These are phyloP conservation scores for Agriotes lineatus DNA, from an alignment of 2,888 invertebrate species.

Conservation along the genomic window DNA sequence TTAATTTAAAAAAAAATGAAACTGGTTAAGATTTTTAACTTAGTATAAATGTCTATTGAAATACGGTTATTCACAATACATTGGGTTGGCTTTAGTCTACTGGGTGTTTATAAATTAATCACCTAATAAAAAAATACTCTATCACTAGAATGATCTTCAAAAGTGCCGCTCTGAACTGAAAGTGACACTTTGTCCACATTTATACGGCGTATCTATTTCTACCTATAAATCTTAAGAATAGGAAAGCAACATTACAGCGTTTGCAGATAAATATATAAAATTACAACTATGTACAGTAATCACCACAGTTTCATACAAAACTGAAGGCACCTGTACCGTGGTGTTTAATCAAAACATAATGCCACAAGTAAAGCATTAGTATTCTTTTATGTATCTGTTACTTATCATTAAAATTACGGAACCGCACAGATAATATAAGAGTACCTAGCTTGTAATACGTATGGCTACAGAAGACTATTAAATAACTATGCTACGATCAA, in stretches of 20 bases:
- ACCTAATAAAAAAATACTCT: neutral
- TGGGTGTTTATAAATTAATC: neutral
- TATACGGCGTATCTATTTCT: neutral
- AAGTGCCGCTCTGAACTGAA: too few relatives aligned
- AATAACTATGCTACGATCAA: too few relatives aligned
- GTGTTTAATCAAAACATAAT: conserved; percentile 39
- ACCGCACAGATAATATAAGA: too few relatives aligned
- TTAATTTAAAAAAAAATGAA: too few relatives aligned
- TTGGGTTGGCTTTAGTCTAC: neutral
- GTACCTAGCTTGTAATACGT: too few relatives aligned
- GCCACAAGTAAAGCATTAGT: neutral
- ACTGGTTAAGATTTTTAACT: too few relatives aligned
- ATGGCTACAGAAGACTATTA: too few relatives aligned
- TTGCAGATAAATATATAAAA: conserved; percentile 29
- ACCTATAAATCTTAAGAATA: neutral
- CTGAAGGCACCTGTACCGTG: conserved; percentile 60
- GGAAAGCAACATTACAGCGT: conserved; percentile 39
- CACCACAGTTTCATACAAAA: conserved; percentile 45
- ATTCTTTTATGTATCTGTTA: neutral
- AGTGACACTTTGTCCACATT: too few relatives aligned
- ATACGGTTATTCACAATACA: neutral
- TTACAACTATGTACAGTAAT: conserved; percentile 34
- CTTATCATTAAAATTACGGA: too few relatives aligned
- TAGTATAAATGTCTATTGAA: neutral
- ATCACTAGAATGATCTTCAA: neutral